Evolutionary conservation across 2,113 vertebrate genomes (phyloP).

Genomic region (Clarias macrocephalus): DNA sequence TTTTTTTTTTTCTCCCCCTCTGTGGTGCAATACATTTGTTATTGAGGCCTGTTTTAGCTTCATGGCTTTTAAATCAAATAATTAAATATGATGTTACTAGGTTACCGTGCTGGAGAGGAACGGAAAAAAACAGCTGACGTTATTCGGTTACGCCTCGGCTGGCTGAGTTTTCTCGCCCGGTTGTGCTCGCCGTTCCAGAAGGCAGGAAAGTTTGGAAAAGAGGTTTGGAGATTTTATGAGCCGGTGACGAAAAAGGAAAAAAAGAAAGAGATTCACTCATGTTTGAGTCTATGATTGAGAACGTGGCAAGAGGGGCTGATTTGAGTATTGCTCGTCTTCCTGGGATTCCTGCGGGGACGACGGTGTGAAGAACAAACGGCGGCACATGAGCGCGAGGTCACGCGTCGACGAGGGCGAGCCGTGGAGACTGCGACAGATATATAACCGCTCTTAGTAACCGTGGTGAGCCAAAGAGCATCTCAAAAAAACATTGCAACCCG

Average conservation of each 20-base stretch:
- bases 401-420: neutral
- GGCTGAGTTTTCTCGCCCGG: neutral
- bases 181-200: neutral
- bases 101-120: constrained; percentile 58
- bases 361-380: neutral
- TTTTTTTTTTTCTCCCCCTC: neutral
- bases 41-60: constrained; percentile 49
- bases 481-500: neutral
- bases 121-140: constrained; percentile 49
- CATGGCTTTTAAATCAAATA: constrained; percentile 54
- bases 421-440: neutral
- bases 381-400: neutral
- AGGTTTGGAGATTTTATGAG: neutral
- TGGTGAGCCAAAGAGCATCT: neutral
- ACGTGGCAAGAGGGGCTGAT: neutral
- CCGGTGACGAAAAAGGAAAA: neutral
- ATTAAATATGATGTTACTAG: constrained; percentile 55
- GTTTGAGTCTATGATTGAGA: neutral
- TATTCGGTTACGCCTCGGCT: constrained; percentile 34
- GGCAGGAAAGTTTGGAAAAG: neutral
- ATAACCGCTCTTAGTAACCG: neutral
- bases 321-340: neutral
- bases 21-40: constrained; percentile 2
- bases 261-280: neutral
- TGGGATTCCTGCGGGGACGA: neutral